phyloP scores from a whole-genome alignment of 2,888 invertebrate genomes.

The Camponotus fellah region DNA sequence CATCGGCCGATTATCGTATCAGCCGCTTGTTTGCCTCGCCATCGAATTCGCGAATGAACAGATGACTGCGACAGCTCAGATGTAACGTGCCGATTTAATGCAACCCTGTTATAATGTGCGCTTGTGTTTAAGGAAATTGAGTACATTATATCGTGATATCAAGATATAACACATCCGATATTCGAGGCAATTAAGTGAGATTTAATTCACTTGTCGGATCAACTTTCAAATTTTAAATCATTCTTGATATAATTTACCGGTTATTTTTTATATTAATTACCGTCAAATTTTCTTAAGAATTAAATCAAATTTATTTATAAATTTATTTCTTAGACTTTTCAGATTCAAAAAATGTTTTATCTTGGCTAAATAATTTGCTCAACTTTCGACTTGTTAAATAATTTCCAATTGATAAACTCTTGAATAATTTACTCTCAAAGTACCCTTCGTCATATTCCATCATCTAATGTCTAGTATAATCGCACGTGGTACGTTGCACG shows the following conservation, averaged over 20 bases:
- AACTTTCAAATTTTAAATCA: background rate
- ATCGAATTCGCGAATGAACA: slow-evolving; percentile 66
- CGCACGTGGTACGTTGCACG: slow-evolving; percentile 53
- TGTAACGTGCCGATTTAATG: slow-evolving; percentile 24
- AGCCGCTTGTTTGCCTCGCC: slow-evolving; percentile 70
- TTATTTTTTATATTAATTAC: background rate
- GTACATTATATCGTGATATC: slow-evolving; percentile 62
- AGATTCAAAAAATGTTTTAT: background rate
- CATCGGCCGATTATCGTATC: slow-evolving; percentile 78
- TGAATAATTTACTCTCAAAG: slow-evolving; percentile 19
- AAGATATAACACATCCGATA: slow-evolving; percentile 53
- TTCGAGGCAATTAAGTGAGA: background rate
- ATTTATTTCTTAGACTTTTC: background rate
- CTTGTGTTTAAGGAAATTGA: slow-evolving; percentile 25
- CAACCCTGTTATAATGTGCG: background rate
- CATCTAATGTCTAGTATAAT: slow-evolving; percentile 57
- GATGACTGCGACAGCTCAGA: background rate
- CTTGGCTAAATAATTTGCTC: background rate
- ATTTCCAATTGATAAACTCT: background rate
- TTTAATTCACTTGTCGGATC: slow-evolving; percentile 8
- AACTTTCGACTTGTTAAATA: background rate
- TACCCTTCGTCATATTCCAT: slow-evolving; percentile 51
- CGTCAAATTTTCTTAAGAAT: background rate
- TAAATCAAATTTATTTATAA: background rate
- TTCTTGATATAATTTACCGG: background rate